Evolutionary conservation across 2,888 invertebrate genomes (phyloP).

Genomic region (Ornithoptera alexandrae): DNA sequence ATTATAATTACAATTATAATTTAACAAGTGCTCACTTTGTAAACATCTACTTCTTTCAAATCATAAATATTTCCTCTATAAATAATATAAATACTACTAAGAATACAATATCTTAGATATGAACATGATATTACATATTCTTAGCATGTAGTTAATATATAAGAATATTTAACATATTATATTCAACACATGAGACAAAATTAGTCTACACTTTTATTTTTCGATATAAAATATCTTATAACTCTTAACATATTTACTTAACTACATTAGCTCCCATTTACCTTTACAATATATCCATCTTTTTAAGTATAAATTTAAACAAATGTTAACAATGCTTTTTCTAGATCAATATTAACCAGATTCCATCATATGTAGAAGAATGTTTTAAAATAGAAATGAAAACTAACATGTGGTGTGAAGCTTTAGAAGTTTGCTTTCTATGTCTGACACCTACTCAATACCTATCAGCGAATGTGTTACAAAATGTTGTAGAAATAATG

Average conservation of each 20-base stretch:
- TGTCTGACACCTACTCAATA: constrained; percentile 59
- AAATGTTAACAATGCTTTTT: constrained; percentile 31
- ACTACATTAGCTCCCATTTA: too few species aligned
- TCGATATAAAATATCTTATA: neutral
- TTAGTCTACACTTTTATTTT: neutral
- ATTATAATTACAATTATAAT: neutral
- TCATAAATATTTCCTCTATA: too few species aligned
- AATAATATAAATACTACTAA: too few species aligned
- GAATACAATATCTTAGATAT: neutral
- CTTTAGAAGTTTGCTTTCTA: constrained; percentile 62
- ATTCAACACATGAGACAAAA: neutral
- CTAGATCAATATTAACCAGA: constrained; percentile 45
- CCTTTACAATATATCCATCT: too few species aligned
- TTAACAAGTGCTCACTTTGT: neutral
- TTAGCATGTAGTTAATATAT: neutral
- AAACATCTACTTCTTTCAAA: too few species aligned
- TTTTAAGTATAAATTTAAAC: neutral
- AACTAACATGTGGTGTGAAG: constrained; percentile 66
- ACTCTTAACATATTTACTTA: too few species aligned
- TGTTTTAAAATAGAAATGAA: constrained; percentile 62
- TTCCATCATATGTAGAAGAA: constrained; percentile 56
- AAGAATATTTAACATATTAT: neutral
- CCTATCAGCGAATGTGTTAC: constrained; percentile 58
- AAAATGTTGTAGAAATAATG: constrained; percentile 67
- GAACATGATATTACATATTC: neutral